Conservation (phyloP, 2,888 invertebrate species). For the Troides helena region DNA sequence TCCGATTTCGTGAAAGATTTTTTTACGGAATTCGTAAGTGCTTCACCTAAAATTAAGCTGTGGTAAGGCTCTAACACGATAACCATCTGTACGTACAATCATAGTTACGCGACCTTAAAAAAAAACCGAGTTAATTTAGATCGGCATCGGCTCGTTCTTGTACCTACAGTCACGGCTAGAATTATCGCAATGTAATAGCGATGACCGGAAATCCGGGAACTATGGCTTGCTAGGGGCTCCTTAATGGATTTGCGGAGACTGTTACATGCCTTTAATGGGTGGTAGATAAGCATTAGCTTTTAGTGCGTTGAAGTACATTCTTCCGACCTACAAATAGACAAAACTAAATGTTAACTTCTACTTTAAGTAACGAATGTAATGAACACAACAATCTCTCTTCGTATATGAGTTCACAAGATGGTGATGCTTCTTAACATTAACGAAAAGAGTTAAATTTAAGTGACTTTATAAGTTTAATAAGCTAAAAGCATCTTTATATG, state of each 20-base stretch:
- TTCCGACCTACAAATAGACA: neutral
- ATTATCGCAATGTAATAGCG: conserved; percentile 15
- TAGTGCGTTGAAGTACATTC: neutral
- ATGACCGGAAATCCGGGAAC: conserved; percentile 24
- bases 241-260: conserved; percentile 22
- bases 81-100: neutral
- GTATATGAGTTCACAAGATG: too few species aligned
- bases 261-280: conserved; percentile 22
- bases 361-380: too few species aligned
- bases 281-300: conserved; percentile 17
- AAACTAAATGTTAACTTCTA: neutral
- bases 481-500: too few species aligned
- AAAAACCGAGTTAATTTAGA: conserved; percentile 1
- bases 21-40: too few species aligned
- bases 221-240: conserved; percentile 2
- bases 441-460: too few species aligned
- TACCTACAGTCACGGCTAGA: conserved; percentile 6
- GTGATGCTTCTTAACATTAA: too few species aligned
- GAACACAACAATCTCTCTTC: too few species aligned
- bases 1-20: too few species aligned
- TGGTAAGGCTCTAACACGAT: neutral
- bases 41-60: neutral
- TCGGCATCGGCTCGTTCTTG: neutral
- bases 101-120: neutral
- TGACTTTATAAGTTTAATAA: too few species aligned